These are phyloP conservation scores for Fregetta grallaria DNA, from an alignment of 2,113 vertebrate genomes.

Conservation along the genomic window DNA sequence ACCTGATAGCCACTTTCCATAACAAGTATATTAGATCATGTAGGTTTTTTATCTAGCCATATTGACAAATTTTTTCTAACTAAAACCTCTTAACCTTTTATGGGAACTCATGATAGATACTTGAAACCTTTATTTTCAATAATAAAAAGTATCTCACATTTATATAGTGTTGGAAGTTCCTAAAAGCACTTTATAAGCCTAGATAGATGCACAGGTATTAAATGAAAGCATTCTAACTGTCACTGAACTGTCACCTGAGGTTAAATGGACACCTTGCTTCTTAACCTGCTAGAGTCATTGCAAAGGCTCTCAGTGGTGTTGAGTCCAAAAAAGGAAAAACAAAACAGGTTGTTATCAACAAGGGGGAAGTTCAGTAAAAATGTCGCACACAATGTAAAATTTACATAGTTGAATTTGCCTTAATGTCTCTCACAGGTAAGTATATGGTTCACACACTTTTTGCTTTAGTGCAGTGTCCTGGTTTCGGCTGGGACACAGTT, in stretches of 20 bases:
- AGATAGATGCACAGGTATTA: neutral
- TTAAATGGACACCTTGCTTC: neutral
- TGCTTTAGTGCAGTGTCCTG: neutral
- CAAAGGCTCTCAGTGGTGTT: neutral
- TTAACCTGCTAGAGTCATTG: neutral
- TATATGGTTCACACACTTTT: neutral
- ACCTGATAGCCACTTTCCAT: neutral
- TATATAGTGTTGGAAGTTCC: neutral
- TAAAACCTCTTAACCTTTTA: neutral
- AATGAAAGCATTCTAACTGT: neutral
- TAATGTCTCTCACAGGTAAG: too few species aligned
- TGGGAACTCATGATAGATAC: neutral
- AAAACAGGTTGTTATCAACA: neutral
- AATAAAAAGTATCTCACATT: neutral
- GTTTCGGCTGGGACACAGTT: too few species aligned
- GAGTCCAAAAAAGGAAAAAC: neutral
- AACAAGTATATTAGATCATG: neutral
- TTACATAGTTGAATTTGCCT: neutral
- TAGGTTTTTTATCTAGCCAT: neutral
- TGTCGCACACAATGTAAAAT: neutral
- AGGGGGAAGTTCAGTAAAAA: neutral
- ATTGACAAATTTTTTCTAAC: neutral
- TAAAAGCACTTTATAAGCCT: neutral
- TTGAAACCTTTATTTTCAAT: neutral
- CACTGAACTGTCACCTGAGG: neutral